These are phyloP conservation scores for Toxotes chatareus DNA, from an alignment of 2,113 vertebrate genomes.

Conservation along the genomic window DNA sequence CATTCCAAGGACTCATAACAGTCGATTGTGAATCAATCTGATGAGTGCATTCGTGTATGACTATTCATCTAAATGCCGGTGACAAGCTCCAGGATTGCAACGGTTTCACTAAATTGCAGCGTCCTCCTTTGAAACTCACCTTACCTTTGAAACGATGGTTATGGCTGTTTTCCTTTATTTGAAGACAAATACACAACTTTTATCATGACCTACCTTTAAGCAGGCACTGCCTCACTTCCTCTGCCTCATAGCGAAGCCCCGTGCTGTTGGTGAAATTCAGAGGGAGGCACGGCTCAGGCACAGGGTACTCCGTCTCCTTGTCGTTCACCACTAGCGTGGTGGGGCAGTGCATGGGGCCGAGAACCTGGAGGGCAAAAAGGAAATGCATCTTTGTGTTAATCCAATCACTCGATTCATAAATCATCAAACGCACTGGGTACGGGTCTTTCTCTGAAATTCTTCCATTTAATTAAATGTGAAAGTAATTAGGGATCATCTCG, in stretches of 20 bases:
- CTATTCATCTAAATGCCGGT: background rate
- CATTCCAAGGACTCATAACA: slow-evolving; percentile 35
- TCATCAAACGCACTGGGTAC: background rate
- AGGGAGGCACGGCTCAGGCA: slow-evolving; percentile 72
- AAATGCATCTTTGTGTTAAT: background rate
- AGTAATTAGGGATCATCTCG: slow-evolving; percentile 27
- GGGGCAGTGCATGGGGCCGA: slow-evolving; percentile 78
- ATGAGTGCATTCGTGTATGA: background rate
- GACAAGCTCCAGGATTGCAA: background rate
- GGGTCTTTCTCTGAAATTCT: slow-evolving; percentile 13
- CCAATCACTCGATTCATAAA: slow-evolving; percentile 1
- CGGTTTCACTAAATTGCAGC: slow-evolving; percentile 17
- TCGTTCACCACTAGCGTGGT: slow-evolving; percentile 75
- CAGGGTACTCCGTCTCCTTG: slow-evolving; percentile 68
- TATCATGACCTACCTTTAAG: slow-evolving; percentile 78
- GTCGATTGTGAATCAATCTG: slow-evolving; percentile 14
- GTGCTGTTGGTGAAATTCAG: slow-evolving; percentile 78
- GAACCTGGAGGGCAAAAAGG: slow-evolving; percentile 69
- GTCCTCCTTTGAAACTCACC: slow-evolving; percentile 21
- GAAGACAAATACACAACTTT: slow-evolving; percentile 42
- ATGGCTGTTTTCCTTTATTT: slow-evolving; percentile 16
- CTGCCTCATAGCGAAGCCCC: slow-evolving; percentile 82
- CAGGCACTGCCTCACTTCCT: slow-evolving; percentile 84
- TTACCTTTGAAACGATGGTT: slow-evolving; percentile 18
- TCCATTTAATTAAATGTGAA: slow-evolving; percentile 52